Evolutionary conservation across 2,113 vertebrate genomes (phyloP), one percentile per base, ranked within the genome.

Genomic region (Mobula hypostoma): DNA sequence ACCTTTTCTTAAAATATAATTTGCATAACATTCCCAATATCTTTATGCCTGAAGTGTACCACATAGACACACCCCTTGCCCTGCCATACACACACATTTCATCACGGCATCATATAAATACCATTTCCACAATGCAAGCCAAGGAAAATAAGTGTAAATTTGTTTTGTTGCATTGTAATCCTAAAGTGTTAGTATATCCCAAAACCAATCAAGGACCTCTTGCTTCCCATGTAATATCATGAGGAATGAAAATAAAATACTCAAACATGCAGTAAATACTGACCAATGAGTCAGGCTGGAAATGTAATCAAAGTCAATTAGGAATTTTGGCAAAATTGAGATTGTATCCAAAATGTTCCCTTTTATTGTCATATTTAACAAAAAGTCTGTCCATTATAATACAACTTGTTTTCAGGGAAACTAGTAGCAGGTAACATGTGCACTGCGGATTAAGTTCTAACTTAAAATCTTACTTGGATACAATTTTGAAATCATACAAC

Each of bases 191-290:
- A 36, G 88, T 36, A 93, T 21, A 74, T 74, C 70, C 70, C 29
- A 70, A 72, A 74, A 36, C 70, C 91, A 93, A 24, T 6, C 12
- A 5, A 56, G 27, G 70, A 48, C 40, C 36, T 27, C 11, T 27
- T 74, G 85, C 61, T 74, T 93, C 70, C 91, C 70, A 93, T 56
- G 66, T 27, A 66, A 48, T 93, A 93, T 70, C 40, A 29, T 24
- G 91, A 93, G 91, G 91, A 76, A 74, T 93, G 68, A 93, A 93
- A 93, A 88, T 27, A 88, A 92, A 72, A 76, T 76, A 74, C 21
- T 90, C 63, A 56, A 93, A 48, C 70, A 56, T 93, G 91, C 70
- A 72, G 91, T 93, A 93, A 93, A 76, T 56, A 93, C 68, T 72
- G 90, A 91, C 36, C 32, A 21, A 74, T 93, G 91, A 48, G 68